Percentiles rank a stretch among this genome's conserved stretches.
These are phyloP conservation scores for Bemisia tabaci DNA, from an alignment of 1,140 invertebrate species.

Conservation along the genomic window DNA sequence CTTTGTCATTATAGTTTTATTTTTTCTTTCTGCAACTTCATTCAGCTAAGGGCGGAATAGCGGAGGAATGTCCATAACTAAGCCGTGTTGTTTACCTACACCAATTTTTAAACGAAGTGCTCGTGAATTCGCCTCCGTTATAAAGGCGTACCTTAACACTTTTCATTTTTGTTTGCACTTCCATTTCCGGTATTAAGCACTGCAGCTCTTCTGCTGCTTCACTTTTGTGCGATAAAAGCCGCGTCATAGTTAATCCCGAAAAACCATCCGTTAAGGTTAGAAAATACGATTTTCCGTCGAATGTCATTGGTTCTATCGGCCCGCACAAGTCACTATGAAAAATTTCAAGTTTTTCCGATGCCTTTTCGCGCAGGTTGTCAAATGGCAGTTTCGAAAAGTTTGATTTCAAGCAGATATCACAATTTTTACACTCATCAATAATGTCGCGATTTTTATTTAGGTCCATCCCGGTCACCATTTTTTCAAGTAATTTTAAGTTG, in stretches of 20 bases:
- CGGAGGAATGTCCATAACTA: neutral
- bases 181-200: slow-evolving; percentile 9
- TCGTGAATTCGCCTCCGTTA: slow-evolving; percentile 11
- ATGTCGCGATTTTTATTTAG: too few species aligned
- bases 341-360: too few species aligned
- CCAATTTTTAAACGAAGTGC: too few species aligned
- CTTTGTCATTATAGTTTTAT: neutral
- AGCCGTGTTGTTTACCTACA: neutral
- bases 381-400: too few species aligned
- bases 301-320: slow-evolving; percentile 28
- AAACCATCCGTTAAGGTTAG: slow-evolving; percentile 35
- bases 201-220: slow-evolving; percentile 5
- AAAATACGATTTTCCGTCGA: slow-evolving; percentile 29
- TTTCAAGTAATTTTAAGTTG: too few species aligned
- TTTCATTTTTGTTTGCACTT: slow-evolving; percentile 9
- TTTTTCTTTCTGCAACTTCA: neutral
- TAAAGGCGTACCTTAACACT: slow-evolving; percentile 11
- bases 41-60: slow-evolving; percentile 33
- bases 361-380: too few species aligned
- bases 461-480: too few species aligned
- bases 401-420: too few species aligned
- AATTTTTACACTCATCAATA: too few species aligned
- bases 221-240: slow-evolving; percentile 3
- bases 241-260: too few species aligned
- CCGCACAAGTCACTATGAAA: slow-evolving; percentile 30